Conservation (phyloP, 53 echinoderm and acorn worm genomes). For the Hippasteria phrygiana region DNA sequence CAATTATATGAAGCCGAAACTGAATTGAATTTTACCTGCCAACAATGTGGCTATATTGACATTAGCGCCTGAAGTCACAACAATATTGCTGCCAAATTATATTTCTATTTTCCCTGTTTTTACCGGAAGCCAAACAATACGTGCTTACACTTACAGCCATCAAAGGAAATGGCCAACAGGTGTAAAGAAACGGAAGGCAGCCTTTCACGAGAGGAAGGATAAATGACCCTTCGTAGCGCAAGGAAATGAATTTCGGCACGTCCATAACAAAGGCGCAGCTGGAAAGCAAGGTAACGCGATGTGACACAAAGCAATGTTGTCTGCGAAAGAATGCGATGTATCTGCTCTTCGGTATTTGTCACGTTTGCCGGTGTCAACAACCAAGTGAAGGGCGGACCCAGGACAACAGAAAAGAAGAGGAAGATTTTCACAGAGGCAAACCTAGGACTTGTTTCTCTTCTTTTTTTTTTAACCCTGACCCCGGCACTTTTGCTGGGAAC, state of each 20-base stretch:
- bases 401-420: neutral
- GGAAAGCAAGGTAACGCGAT: neutral
- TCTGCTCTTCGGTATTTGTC: neutral
- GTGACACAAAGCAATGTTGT: too few relatives aligned
- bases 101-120: too few relatives aligned
- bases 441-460: too few relatives aligned
- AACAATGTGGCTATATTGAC: too few relatives aligned
- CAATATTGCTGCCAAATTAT: too few relatives aligned
- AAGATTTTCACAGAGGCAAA: neutral
- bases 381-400: neutral
- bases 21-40: too few relatives aligned
- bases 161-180: neutral
- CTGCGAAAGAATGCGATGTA: neutral
- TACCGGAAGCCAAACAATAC: neutral
- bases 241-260: constrained; percentile 16
- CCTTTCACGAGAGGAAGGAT: neutral
- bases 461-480: too few relatives aligned
- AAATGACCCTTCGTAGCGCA: neutral
- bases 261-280: neutral
- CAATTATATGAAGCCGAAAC: too few relatives aligned
- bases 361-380: neutral
- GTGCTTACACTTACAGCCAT: neutral
- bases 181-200: neutral
- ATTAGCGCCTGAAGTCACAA: too few relatives aligned
- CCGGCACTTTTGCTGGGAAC: too few relatives aligned